A percentile compares a stretch with the other conserved stretches of the same genome.
Evolutionary conservation across 2,113 vertebrate genomes (phyloP).

Genomic region (Anas platyrhynchos): DNA sequence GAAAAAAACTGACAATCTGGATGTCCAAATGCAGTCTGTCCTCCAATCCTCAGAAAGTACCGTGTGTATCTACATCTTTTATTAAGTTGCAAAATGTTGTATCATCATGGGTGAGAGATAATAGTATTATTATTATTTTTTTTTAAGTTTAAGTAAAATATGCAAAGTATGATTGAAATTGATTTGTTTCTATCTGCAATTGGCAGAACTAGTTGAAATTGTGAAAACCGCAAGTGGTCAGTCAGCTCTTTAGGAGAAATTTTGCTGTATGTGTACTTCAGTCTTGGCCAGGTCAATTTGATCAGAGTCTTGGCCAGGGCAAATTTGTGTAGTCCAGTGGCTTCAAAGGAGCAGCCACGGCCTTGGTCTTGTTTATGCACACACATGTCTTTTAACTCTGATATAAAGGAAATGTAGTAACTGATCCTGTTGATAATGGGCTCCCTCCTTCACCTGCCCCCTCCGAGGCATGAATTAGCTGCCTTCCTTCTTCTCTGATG

Average conservation of each 20-base stretch:
- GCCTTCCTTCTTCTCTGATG: conserved; percentile 38
- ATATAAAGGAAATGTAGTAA: neutral
- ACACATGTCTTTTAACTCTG: neutral
- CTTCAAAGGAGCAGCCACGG: neutral
- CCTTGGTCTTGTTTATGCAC: neutral
- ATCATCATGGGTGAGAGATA: neutral
- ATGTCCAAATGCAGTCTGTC: neutral
- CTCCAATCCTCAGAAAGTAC: neutral
- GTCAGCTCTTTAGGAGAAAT: neutral
- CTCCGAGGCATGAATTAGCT: conserved; percentile 28
- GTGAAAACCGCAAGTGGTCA: neutral
- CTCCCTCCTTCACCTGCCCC: neutral
- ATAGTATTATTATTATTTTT: neutral
- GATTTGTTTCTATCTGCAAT: neutral
- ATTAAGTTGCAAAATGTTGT: neutral
- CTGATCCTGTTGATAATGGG: neutral
- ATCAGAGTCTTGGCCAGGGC: neutral
- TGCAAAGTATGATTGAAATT: neutral
- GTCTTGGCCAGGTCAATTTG: too few relatives aligned
- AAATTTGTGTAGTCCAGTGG: accelerated
- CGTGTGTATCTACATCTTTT: neutral
- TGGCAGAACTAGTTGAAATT: neutral
- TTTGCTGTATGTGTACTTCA: neutral
- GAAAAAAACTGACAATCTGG: neutral
- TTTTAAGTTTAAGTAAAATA: neutral